These are phyloP conservation scores for Platycercus adscitus DNA, from an alignment of 2,113 vertebrate genomes.

Conservation along the genomic window DNA sequence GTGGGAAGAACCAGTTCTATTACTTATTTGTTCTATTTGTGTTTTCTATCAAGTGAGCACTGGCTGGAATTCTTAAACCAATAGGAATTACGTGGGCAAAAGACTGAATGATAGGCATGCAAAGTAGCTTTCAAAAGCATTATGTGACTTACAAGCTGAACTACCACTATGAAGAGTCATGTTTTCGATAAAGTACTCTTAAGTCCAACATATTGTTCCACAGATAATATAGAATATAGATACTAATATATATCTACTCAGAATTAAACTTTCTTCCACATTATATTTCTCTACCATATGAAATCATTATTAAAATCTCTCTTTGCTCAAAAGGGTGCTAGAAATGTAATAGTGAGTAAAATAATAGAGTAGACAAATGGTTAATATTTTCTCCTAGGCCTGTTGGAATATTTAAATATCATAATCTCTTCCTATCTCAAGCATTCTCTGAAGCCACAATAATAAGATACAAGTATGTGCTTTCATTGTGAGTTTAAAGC, in stretches of 20 bases:
- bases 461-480: background rate
- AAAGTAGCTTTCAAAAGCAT: background rate
- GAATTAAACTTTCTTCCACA: background rate
- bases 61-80: background rate
- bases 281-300: background rate
- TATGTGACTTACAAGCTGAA: background rate
- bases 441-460: background rate
- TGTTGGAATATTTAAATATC: background rate
- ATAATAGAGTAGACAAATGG: background rate
- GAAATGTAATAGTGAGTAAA: background rate
- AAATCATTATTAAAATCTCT: background rate
- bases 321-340: background rate
- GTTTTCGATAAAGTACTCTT: background rate
- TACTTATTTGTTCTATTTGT: background rate
- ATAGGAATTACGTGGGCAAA: background rate
- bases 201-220: background rate
- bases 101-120: background rate
- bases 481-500: background rate
- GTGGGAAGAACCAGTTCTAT: background rate
- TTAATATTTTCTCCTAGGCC: background rate
- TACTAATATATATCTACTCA: background rate
- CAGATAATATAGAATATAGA: background rate
- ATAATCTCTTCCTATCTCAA: background rate
- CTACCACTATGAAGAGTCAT: background rate
- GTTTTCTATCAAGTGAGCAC: background rate